Conservation (phyloP, 2,888 invertebrate species). For the Tuta absoluta region DNA sequence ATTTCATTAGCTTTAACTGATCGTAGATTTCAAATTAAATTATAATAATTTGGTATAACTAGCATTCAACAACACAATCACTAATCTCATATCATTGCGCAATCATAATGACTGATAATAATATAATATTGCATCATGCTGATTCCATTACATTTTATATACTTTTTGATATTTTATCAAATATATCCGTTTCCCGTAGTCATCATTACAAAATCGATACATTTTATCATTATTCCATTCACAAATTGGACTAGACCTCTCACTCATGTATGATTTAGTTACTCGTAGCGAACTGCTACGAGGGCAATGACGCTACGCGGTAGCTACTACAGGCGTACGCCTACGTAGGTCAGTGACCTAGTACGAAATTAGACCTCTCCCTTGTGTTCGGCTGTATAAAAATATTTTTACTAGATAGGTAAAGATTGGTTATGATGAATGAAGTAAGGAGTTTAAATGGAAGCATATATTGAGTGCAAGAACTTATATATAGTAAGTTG, state of each 20-base stretch:
- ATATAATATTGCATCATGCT: not conserved
- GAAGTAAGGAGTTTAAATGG: too few relatives aligned
- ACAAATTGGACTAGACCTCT: too few relatives aligned
- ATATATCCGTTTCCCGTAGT: too few relatives aligned
- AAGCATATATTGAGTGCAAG: too few relatives aligned
- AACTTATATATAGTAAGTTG: too few relatives aligned
- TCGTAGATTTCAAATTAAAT: too few relatives aligned
- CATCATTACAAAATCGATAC: too few relatives aligned
- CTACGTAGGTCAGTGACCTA: slow-evolving; percentile 44
- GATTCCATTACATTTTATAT: not conserved
- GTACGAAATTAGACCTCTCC: slow-evolving; percentile 45
- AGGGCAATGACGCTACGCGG: slow-evolving; percentile 39
- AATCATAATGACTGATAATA: not conserved
- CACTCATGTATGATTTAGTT: not conserved
- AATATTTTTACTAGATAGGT: not conserved
- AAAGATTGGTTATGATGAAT: too few relatives aligned
- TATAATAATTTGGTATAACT: too few relatives aligned
- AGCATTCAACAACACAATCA: not conserved
- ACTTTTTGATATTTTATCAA: not conserved
- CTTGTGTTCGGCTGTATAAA: slow-evolving; percentile 24
- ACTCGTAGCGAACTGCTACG: slow-evolving; percentile 27
- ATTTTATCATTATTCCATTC: not conserved
- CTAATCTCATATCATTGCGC: not conserved
- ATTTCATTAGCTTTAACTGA: too few relatives aligned
- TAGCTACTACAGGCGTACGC: slow-evolving; percentile 35